Evolutionary conservation across 1,140 invertebrate genomes (phyloP).

Genomic region (Macrocentrus cingulum): DNA sequence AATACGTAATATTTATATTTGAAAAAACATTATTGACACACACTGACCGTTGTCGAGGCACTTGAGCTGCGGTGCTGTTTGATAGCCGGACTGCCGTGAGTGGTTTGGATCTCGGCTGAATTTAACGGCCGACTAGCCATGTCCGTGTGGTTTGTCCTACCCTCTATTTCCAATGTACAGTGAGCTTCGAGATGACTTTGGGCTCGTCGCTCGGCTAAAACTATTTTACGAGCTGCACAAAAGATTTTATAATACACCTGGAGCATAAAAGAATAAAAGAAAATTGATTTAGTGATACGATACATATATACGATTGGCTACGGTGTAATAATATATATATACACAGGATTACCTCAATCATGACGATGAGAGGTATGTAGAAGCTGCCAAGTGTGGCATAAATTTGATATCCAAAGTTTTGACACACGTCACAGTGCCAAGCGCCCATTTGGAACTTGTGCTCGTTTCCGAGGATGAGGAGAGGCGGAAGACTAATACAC

Average conservation of each 20-base stretch:
- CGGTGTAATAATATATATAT: no score
- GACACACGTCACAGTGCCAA: conserved; percentile 76
- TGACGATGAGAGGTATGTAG: conserved; percentile 85
- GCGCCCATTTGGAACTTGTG: conserved; percentile 64
- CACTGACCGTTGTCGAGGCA: conserved; percentile 53
- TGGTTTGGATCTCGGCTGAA: conserved; percentile 43
- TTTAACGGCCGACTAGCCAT: conserved; percentile 47
- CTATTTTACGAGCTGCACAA: conserved; percentile 78
- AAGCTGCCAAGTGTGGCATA: conserved; percentile 89
- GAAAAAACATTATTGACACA: neutral
- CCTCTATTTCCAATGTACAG: conserved; percentile 69
- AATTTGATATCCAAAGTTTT: conserved; percentile 86
- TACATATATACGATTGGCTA: neutral
- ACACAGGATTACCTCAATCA: conserved; percentile 69
- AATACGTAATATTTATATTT: neutral
- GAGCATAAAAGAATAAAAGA: conserved; percentile 25
- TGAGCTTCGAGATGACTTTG: conserved; percentile 79
- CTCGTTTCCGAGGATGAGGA: conserved; percentile 86
- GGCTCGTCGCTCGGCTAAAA: conserved; percentile 81
- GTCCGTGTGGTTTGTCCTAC: conserved; percentile 38
- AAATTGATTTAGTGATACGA: conserved; percentile 3
- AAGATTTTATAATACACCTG: conserved; percentile 88
- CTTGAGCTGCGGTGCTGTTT: conserved; percentile 57
- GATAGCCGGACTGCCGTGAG: conserved; percentile 43
- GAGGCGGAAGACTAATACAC: conserved; percentile 84